These are phyloP conservation scores for Conops quadrifasciatus DNA, from an alignment of 2,888 invertebrate genomes.

Conservation along the genomic window DNA sequence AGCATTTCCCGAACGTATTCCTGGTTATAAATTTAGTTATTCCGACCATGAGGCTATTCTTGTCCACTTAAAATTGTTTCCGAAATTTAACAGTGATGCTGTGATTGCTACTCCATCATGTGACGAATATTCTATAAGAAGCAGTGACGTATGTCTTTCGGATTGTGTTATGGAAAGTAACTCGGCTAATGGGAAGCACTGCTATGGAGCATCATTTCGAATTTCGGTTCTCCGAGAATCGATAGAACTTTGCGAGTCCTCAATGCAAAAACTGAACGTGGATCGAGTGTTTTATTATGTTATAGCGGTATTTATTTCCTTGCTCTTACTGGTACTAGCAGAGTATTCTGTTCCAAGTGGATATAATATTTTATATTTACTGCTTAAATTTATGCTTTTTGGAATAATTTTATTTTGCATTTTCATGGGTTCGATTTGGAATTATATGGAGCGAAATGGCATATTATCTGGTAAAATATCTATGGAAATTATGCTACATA, in stretches of 20 bases:
- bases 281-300: slow-evolving; percentile 61
- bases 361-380: slow-evolving; percentile 65
- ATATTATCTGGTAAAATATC: slow-evolving; percentile 77
- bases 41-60: slow-evolving; percentile 91
- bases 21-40: slow-evolving; percentile 77
- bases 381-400: slow-evolving; percentile 72
- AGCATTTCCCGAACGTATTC: slow-evolving; percentile 79
- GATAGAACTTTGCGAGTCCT: slow-evolving; percentile 58
- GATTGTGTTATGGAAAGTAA: slow-evolving; percentile 9
- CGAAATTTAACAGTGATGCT: neutral
- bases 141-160: neutral
- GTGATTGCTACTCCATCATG: neutral
- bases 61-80: slow-evolving; percentile 65
- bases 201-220: slow-evolving; percentile 35
- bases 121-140: neutral
- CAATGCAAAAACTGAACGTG: slow-evolving; percentile 57
- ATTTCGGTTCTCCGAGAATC: slow-evolving; percentile 58
- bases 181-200: slow-evolving; percentile 31
- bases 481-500: slow-evolving; percentile 69
- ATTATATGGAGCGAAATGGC: slow-evolving; percentile 81
- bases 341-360: slow-evolving; percentile 59
- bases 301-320: slow-evolving; percentile 54
- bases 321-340: slow-evolving; percentile 55
- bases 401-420: slow-evolving; percentile 74
- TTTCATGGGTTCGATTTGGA: slow-evolving; percentile 85